Evolutionary conservation across 2,797 vertebrate species (phyloP), one percentile per base, ranked within the genome.

Genomic region (Pseudochirops corinnae): DNA sequence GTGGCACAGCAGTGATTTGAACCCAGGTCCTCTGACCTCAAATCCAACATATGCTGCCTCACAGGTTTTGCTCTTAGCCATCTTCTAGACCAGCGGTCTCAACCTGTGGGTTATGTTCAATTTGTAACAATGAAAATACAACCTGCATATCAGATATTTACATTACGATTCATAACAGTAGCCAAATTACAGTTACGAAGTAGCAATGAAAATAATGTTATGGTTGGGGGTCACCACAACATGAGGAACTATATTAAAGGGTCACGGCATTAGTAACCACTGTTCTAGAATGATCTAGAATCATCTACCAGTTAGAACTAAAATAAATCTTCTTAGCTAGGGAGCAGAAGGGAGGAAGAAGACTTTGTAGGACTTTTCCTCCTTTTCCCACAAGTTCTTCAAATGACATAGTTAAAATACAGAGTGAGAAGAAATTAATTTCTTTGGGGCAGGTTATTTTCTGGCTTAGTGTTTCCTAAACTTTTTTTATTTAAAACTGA

Each of bases 361-460:
- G 67, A 39, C 33, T 74, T n/a, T 74, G n/a, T 39, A 39, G 18
- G 67, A 21, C n/a, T 46, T 82, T 82, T 39, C 67, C 0, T 39
- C 18, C n/a, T 46, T 67, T 67, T n/a, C 3, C 31, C 67, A 39
- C 67, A 39, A 67, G 62, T 67, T 39, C n/a, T 82, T n/a, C 33
- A 67, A 6, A 67, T 67, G 14, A 24, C n/a, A 39, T 21, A 39
- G n/a, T 82, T 82, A 82, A 82, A 82, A 82, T 82, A 46, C n/a
- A 82, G 39, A 46, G n/a, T 46, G 39, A 82, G 16, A 82, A 82
- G 18, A 39, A 82, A 82, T 82, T 21, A 82, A 21, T 74, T n/a
- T 93, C 31, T 95, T 94, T 62, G 94, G 67, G 90, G 39, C 60
- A 93, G 60, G 90, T 26, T 56, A 95, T 96, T 56, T n/a, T 53